phyloP scores from a whole-genome alignment of 2,888 invertebrate species.

The Tortrix viridana region DNA sequence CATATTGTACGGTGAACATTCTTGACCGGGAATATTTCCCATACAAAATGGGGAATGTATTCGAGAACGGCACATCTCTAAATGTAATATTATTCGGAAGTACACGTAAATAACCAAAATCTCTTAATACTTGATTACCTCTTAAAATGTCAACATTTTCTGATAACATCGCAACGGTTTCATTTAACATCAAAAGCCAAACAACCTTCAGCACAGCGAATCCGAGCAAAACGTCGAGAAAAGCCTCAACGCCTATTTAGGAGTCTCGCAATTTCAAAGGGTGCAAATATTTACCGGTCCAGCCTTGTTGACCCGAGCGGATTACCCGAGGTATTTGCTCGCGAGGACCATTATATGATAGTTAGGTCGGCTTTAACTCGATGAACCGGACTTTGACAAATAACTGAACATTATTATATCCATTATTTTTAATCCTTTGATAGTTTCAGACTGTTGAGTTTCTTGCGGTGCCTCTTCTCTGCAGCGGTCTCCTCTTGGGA shows the following conservation, averaged over 20 bases:
- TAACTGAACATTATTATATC: too few species aligned
- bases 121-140: not conserved
- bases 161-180: not conserved
- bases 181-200: constrained; percentile 30
- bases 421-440: too few species aligned
- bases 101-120: not conserved
- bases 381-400: not conserved
- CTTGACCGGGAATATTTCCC: too few species aligned
- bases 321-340: constrained; percentile 29
- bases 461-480: too few species aligned
- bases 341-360: constrained; percentile 12
- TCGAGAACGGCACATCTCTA: too few species aligned
- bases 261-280: constrained; percentile 27
- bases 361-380: not conserved
- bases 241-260: constrained; percentile 31
- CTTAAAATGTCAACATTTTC: not conserved
- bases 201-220: constrained; percentile 14
- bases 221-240: constrained; percentile 19
- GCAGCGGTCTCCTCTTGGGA: too few species aligned
- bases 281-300: constrained; percentile 30
- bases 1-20: too few species aligned
- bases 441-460: too few species aligned
- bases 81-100: too few species aligned
- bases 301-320: constrained; percentile 23
- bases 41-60: too few species aligned